Conservation (phyloP, 2,113 vertebrate genomes). For the Channa maculata region DNA sequence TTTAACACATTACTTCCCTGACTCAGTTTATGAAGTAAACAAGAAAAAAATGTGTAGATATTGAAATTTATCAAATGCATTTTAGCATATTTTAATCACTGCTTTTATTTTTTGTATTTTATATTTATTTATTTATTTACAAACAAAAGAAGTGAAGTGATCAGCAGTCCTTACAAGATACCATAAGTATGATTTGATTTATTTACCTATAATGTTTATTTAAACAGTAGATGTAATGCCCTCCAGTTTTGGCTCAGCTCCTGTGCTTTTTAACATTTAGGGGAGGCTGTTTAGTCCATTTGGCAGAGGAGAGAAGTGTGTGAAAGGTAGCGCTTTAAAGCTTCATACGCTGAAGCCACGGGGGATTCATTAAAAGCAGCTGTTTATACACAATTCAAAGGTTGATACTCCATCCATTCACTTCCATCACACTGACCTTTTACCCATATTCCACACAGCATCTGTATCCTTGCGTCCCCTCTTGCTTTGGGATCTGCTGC, state of each 20-base stretch:
- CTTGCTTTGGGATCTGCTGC: slow-evolving; percentile 12
- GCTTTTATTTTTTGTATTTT: too few relatives aligned
- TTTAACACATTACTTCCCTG: too few relatives aligned
- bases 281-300: background rate
- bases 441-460: slow-evolving; percentile 69
- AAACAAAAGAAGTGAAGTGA: too few relatives aligned
- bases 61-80: too few relatives aligned
- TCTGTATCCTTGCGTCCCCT: slow-evolving; percentile 37
- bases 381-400: slow-evolving; percentile 56
- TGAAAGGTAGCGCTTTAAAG: slow-evolving; percentile 50
- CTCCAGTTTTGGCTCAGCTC: background rate
- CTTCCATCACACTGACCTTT: slow-evolving; percentile 65
- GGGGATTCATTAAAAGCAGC: slow-evolving; percentile 51
- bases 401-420: slow-evolving; percentile 36
- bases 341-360: slow-evolving; percentile 41
- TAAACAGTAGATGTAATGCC: too few relatives aligned
- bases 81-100: too few relatives aligned
- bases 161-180: too few relatives aligned
- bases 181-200: too few relatives aligned
- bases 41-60: too few relatives aligned
- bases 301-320: slow-evolving; percentile 56
- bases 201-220: background rate
- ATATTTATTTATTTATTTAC: too few relatives aligned
- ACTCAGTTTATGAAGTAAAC: too few relatives aligned
- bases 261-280: background rate